Evolutionary conservation across 2,888 invertebrate genomes (phyloP), one percentile per base, ranked within the genome.

Genomic region (Pemphredon lugubris): DNA sequence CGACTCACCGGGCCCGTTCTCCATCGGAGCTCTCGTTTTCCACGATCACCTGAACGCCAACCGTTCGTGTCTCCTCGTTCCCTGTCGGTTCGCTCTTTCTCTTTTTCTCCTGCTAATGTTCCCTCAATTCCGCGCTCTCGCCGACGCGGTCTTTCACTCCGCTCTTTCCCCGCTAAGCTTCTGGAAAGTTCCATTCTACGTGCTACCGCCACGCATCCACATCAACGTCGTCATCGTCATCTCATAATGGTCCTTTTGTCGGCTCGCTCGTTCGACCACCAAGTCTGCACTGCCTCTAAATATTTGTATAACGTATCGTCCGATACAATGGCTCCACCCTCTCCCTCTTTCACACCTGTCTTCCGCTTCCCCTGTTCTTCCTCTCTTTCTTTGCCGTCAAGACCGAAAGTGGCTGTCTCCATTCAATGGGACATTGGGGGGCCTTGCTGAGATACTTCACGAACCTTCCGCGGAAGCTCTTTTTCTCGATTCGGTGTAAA

Each of bases 121-220:
- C 26, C 51, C 34, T 51, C n/a, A n/a, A n/a, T n/a, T 21, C 47
- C n/a, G 39, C 37, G 7, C 39, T 68, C 58, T 45, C 64, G 7
- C 26, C 7, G 7, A 5, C 55, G 44, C 51, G 20, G 53, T 61
- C 57, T 16, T 44, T 51, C 57, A 50, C 16, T 37, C 50, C 63
- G 42, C 60, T 55, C 50, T 54, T 44, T 45, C 30, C 73, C 55
- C 68, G 65, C 73, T 60, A 37, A 50, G 71, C 73, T 79, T 83
- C 83, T 87, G 86, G 88, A 88, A 88, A 86, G 78, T 88, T 87
- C 89, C 88, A 84, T 73, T 77, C 51, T 53, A 57, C 44, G 48
- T 47, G n/a, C n/a, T 54, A n/a, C 13, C 34, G 42, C 42, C 34
- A 40, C 13, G 13, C 34, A 32, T 14, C 32, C 13, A 7, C 21